A percentile compares a stretch with the other conserved stretches of the same genome.
These are phyloP conservation scores for Caenorhabditis sinica DNA, from an alignment of 2,888 invertebrate genomes.

Conservation along the genomic window DNA sequence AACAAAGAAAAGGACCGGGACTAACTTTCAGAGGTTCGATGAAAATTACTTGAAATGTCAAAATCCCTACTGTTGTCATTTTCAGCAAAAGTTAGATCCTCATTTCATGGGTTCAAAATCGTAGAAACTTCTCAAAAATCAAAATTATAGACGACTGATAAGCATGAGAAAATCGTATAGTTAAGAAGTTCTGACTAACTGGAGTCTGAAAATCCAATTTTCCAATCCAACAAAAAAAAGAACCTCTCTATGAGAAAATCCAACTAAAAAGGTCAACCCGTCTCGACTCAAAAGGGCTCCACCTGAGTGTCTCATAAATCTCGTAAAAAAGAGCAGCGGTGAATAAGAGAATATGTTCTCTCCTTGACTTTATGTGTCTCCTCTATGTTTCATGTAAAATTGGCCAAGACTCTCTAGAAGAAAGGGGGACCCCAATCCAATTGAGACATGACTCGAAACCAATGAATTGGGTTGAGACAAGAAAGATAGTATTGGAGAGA, in stretches of 20 bases:
- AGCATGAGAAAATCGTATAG: no score
- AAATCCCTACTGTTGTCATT: no score
- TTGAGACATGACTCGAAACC: constrained; percentile 46
- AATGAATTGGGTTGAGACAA: constrained; percentile 7
- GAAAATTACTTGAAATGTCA: no score
- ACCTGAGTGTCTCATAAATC: constrained; percentile 17
- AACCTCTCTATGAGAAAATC: neutral
- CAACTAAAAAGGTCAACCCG: constrained; percentile 28
- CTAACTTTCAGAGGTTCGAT: no score
- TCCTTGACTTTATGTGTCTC: constrained; percentile 6
- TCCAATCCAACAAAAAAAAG: neutral
- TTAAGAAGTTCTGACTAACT: no score
- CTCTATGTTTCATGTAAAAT: constrained; percentile 50
- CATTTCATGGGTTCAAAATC: no score
- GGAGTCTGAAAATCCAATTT: neutral
- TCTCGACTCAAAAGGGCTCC: neutral
- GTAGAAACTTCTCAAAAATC: no score
- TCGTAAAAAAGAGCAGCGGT: constrained; percentile 17
- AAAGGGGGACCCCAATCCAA: constrained; percentile 31
- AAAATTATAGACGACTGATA: no score
- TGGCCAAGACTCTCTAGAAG: constrained; percentile 1
- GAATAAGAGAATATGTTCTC: constrained; percentile 21
- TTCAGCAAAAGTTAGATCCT: no score
- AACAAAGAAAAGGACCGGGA: no score
- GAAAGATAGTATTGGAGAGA: neutral